Conservation (phyloP, 2,888 invertebrate species). For the Brachyptera putata region DNA sequence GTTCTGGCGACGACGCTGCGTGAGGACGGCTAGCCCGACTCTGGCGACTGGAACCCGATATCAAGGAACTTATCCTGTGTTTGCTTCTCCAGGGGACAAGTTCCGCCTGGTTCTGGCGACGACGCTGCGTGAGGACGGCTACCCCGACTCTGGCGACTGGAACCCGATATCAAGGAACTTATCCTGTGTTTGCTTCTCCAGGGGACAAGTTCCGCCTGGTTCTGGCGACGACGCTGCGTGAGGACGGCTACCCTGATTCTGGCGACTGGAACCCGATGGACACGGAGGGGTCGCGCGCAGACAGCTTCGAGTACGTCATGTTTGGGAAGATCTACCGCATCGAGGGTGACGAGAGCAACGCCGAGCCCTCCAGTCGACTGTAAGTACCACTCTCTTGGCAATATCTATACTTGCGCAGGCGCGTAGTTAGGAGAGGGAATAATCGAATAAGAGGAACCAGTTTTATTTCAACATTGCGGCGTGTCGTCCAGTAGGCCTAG, state of each 20-base stretch:
- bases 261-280: constrained; percentile 92
- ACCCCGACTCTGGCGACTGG: constrained; percentile 93
- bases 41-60: constrained; percentile 90
- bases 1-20: constrained; percentile 91
- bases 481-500: too few relatives aligned
- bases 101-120: constrained; percentile 92
- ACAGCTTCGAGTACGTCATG: constrained; percentile 99
- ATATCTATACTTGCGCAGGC: too few relatives aligned
- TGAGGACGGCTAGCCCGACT: constrained; percentile 95
- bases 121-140: constrained; percentile 93
- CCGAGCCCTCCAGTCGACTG: constrained; percentile 79
- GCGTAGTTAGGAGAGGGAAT: too few relatives aligned
- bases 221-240: constrained; percentile 88
- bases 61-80: too few relatives aligned
- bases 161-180: constrained; percentile 84
- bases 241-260: constrained; percentile 94
- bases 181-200: constrained; percentile 37
- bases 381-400: constrained; percentile 47
- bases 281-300: constrained; percentile 85
- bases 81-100: constrained; percentile 50
- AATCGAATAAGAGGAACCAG: too few relatives aligned
- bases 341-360: constrained; percentile 91
- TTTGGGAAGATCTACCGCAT: constrained; percentile 95
- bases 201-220: constrained; percentile 82
- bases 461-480: too few relatives aligned